These are phyloP conservation scores for Menura novaehollandiae DNA, from an alignment of 2,113 vertebrate species.

Conservation along the genomic window DNA sequence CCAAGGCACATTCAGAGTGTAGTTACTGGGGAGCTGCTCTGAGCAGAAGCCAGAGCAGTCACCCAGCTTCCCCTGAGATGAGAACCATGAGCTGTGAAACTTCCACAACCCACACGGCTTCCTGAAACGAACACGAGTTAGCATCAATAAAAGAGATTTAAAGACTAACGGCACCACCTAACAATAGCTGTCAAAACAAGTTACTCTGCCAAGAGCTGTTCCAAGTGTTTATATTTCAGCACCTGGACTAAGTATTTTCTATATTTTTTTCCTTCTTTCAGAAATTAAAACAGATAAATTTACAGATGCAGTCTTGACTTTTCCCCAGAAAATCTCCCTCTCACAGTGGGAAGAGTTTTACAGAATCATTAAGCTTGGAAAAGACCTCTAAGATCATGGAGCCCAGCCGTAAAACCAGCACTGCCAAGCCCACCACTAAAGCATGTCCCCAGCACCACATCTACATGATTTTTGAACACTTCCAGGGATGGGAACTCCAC, in stretches of 20 bases:
- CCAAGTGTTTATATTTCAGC: not conserved
- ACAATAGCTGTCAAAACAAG: not conserved
- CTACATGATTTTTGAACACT: not conserved
- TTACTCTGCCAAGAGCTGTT: not conserved
- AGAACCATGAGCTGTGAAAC: not conserved
- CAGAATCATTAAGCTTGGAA: not conserved
- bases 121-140: not conserved
- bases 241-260: not conserved
- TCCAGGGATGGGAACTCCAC: not conserved
- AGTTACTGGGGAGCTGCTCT: not conserved
- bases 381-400: not conserved
- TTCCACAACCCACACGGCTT: accelerated
- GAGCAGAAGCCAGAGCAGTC: not conserved
- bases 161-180: not conserved
- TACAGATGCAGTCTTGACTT: not conserved
- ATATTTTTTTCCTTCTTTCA: not conserved
- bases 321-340: not conserved
- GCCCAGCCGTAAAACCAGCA: not conserved
- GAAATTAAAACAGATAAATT: not conserved
- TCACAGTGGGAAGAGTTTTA: not conserved
- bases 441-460: too few species aligned
- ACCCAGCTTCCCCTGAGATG: not conserved
- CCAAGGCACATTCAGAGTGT: not conserved
- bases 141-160: not conserved
- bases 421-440: not conserved